These are phyloP conservation scores for Perccottus glenii DNA, from an alignment of 2,113 vertebrate genomes.

Conservation along the genomic window DNA sequence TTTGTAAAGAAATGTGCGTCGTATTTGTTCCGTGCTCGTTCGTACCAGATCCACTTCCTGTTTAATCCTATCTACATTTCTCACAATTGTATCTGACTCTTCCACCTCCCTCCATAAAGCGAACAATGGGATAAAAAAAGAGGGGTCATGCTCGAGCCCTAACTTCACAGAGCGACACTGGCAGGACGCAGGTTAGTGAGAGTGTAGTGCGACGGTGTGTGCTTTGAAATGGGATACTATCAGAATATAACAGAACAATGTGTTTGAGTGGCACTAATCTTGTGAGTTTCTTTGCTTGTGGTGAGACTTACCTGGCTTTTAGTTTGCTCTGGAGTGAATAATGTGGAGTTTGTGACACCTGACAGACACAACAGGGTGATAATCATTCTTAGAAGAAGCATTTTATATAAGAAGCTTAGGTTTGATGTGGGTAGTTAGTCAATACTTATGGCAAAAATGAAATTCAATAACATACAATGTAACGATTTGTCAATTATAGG, in stretches of 20 bases:
- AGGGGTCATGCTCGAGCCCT: conserved; percentile 51
- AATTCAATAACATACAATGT: too few relatives aligned
- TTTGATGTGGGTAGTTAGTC: too few relatives aligned
- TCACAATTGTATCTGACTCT: conserved; percentile 58
- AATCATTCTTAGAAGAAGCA: too few relatives aligned
- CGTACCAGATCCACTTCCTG: conserved; percentile 37
- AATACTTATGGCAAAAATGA: too few relatives aligned
- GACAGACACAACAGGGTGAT: too few relatives aligned
- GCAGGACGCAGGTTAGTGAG: conserved; percentile 68
- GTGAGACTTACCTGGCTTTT: neutral
- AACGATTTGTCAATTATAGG: too few relatives aligned
- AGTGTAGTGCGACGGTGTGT: conserved; percentile 54
- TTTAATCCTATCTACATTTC: conserved; percentile 42
- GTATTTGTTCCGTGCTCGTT: conserved; percentile 24
- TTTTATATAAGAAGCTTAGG: too few relatives aligned
- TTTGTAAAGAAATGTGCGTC: neutral
- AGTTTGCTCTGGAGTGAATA: conserved; percentile 10
- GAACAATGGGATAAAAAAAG: conserved; percentile 53
- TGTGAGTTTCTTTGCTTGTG: conserved; percentile 31
- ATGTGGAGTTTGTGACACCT: conserved; percentile 7
- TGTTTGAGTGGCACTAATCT: conserved; percentile 19
- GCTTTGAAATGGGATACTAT: conserved; percentile 27
- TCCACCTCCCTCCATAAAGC: conserved; percentile 59
- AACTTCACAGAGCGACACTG: conserved; percentile 51
- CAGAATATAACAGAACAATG: neutral